Conservation (phyloP, 2,113 vertebrate genomes). For the Larimichthys polyactis region DNA sequence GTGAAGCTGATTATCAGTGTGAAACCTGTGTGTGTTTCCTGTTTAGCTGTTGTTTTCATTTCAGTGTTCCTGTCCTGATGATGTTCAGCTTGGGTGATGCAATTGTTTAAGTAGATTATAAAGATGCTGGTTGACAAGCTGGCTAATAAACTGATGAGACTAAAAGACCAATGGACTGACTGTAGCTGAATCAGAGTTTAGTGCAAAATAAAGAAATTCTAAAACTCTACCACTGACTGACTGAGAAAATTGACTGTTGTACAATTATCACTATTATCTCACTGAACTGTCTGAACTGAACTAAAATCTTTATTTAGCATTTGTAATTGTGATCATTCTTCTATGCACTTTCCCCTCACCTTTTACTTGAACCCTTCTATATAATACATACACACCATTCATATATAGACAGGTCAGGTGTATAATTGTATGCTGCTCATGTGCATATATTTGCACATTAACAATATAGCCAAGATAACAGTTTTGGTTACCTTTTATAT, state of each 20-base stretch:
- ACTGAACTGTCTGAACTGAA: neutral
- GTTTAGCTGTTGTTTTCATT: constrained; percentile 18
- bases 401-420: neutral
- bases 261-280: neutral
- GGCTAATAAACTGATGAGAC: constrained; percentile 8
- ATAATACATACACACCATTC: neutral
- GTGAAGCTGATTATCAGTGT: constrained; percentile 26
- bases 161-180: constrained; percentile 1
- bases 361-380: neutral
- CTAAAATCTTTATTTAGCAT: neutral
- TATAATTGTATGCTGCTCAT: neutral
- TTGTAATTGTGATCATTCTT: neutral
- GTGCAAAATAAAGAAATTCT: neutral
- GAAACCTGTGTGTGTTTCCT: constrained; percentile 16
- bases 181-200: neutral
- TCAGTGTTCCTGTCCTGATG: constrained; percentile 6
- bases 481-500: too few species aligned
- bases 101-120: constrained; percentile 22
- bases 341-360: neutral
- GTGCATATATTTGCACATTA: too few species aligned
- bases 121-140: constrained; percentile 21
- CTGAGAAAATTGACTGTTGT: neutral
- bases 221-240: neutral
- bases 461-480: too few species aligned
- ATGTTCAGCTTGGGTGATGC: constrained; percentile 45